Conservation (phyloP, 37 sponge, comb jelly and placozoan species). For the Spongilla lacustris region DNA sequence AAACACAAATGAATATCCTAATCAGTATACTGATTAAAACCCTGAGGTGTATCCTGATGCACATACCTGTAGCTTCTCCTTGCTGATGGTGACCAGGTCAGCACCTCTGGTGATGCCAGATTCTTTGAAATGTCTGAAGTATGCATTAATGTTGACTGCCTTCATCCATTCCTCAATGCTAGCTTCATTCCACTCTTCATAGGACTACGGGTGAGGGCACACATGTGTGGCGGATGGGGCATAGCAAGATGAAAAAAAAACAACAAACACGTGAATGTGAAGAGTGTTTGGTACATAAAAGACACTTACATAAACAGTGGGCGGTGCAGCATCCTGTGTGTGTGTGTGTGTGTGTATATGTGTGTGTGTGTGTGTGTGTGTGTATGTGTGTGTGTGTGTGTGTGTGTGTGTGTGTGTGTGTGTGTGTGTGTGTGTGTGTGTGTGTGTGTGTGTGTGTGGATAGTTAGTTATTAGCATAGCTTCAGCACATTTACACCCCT, state of each 20-base stretch:
- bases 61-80: conserved; percentile 18
- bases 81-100: conserved; percentile 24
- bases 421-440: conserved; percentile 27
- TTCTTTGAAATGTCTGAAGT: conserved; percentile 27
- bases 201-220: conserved; percentile 45
- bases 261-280: neutral
- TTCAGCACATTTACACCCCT: neutral
- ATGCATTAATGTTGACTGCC: conserved; percentile 62
- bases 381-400: conserved; percentile 40
- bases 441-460: neutral
- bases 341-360: neutral
- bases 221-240: neutral
- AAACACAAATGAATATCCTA: neutral
- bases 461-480: neutral
- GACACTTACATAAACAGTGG: neutral
- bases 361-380: conserved; percentile 21
- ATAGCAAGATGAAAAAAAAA: neutral
- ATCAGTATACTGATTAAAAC: neutral
- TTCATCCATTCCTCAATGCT: conserved; percentile 76
- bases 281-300: neutral
- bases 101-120: conserved; percentile 45
- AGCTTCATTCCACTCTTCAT: conserved; percentile 55
- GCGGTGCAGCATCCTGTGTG: conserved; percentile 13
- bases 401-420: conserved; percentile 33
- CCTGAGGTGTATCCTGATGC: neutral